Conservation (phyloP, 2,113 vertebrate species). For the Mirounga angustirostris region DNA sequence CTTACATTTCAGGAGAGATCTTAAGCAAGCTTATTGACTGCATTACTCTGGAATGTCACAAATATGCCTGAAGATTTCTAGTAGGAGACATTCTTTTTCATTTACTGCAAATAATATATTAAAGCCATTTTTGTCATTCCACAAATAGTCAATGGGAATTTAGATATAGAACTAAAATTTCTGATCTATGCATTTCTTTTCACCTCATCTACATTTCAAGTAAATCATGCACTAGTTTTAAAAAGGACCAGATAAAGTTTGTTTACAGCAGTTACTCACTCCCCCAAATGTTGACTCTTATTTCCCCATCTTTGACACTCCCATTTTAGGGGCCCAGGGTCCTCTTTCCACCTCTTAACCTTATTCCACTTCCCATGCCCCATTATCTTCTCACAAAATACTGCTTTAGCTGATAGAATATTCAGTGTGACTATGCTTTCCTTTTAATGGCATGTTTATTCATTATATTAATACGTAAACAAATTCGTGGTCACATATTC, state of each 20-base stretch:
- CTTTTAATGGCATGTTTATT: not conserved
- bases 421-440: rapidly evolving
- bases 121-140: not conserved
- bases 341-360: rapidly evolving
- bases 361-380: not conserved
- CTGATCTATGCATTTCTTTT: not conserved
- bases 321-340: rapidly evolving
- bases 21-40: not conserved
- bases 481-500: not conserved
- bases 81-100: not conserved
- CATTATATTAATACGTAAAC: not conserved
- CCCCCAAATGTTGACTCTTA: no score
- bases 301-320: not conserved
- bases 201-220: not conserved
- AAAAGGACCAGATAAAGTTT: not conserved
- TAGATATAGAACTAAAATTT: not conserved
- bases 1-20: not conserved
- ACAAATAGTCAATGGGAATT: not conserved
- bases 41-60: not conserved
- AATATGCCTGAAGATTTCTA: not conserved
- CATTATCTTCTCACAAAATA: not conserved
- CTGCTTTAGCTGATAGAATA: not conserved
- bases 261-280: not conserved
- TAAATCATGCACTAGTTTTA: not conserved
- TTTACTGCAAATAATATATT: not conserved